Percentiles rank a stretch among this genome's conserved stretches.
Evolutionary conservation across 2,113 vertebrate species (phyloP).

Genomic region (Benitochromis conjunctus): DNA sequence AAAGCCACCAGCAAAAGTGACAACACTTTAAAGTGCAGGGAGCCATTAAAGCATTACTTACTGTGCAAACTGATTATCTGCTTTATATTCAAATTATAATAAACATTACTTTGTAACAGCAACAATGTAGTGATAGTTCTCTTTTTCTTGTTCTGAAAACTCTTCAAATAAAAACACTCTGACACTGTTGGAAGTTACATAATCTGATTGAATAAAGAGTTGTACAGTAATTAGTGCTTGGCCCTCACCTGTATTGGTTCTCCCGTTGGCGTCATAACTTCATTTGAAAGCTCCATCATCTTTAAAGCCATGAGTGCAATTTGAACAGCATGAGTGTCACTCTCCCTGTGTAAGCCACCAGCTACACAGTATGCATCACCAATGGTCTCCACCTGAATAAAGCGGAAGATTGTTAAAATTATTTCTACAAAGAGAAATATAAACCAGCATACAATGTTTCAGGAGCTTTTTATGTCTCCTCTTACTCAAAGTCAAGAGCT

Average conservation of each 20-base stretch:
- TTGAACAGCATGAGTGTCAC: constrained; percentile 88
- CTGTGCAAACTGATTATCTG: neutral
- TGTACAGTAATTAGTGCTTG: neutral
- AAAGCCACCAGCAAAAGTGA: neutral
- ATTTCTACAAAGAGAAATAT: neutral
- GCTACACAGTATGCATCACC: constrained; percentile 98
- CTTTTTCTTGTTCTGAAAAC: neutral
- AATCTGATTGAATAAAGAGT: neutral
- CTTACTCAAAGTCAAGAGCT: neutral
- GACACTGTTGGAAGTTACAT: neutral
- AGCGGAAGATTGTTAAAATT: neutral
- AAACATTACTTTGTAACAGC: neutral
- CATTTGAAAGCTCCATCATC: constrained; percentile 96
- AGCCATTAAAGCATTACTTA: neutral
- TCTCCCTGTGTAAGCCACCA: constrained; percentile 92
- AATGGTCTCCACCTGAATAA: constrained; percentile 93
- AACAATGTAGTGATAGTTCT: neutral
- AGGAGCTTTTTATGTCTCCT: neutral
- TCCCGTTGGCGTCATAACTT: constrained; percentile 92
- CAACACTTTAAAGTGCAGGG: neutral
- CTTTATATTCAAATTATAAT: neutral
- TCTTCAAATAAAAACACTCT: neutral
- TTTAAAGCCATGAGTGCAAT: constrained; percentile 94
- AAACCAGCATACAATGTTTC: neutral
- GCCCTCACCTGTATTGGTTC: constrained; percentile 88